Evolutionary conservation across 53 echinoderm and acorn worm species (phyloP).

Genomic region (Actinopyga echinites): DNA sequence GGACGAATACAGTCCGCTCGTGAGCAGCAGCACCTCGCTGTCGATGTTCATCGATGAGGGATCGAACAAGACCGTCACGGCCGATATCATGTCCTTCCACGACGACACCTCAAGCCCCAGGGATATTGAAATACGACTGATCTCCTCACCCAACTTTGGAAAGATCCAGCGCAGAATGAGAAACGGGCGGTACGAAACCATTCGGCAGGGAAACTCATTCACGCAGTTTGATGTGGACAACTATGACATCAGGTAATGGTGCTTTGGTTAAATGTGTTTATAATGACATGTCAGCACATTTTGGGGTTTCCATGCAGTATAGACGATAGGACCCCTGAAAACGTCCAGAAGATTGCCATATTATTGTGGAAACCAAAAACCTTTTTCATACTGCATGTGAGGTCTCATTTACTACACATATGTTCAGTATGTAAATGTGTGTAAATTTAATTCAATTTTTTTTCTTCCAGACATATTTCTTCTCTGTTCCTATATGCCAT

Average conservation of each 20-base stretch:
- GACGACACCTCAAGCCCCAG: slow-evolving; percentile 75
- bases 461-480: too few species aligned
- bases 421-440: too few species aligned
- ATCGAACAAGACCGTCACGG: slow-evolving; percentile 64
- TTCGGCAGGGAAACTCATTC: slow-evolving; percentile 63
- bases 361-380: too few species aligned
- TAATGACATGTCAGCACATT: too few species aligned
- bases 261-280: background rate
- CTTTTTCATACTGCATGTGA: too few species aligned
- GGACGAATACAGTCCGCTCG: slow-evolving; percentile 68
- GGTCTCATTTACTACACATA: too few species aligned
- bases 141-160: slow-evolving; percentile 75
- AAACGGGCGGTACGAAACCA: slow-evolving; percentile 62
- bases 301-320: too few species aligned
- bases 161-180: slow-evolving; percentile 64
- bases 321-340: too few species aligned
- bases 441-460: too few species aligned
- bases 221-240: slow-evolving; percentile 78
- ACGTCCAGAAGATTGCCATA: too few species aligned
- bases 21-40: slow-evolving; percentile 62
- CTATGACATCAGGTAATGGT: slow-evolving; percentile 77
- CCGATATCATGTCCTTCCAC: slow-evolving; percentile 72
- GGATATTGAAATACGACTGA: slow-evolving; percentile 73
- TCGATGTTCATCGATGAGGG: slow-evolving; percentile 75
- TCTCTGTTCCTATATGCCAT: too few species aligned